Conservation (phyloP, 2,888 invertebrate genomes). For the Aphrophora alni region DNA sequence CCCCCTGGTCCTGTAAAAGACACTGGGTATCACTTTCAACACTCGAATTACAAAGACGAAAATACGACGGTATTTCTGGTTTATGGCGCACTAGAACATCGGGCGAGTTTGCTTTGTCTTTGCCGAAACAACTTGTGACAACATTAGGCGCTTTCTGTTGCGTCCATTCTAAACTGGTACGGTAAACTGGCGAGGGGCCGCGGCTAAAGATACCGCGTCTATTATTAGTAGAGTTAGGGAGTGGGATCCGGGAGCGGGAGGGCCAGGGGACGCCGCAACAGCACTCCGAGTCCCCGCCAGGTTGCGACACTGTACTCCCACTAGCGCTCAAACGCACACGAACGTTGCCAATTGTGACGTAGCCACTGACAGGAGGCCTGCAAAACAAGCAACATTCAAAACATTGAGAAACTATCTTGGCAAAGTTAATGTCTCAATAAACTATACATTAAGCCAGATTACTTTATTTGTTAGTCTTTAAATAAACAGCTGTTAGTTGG, state of each 20-base stretch:
- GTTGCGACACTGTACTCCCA: constrained; percentile 9
- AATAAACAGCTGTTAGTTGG: neutral
- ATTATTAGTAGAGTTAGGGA: constrained; percentile 49
- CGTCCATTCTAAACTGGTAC: constrained; percentile 47
- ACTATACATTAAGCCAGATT: neutral
- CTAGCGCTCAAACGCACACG: constrained; percentile 25
- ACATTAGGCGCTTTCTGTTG: constrained; percentile 25
- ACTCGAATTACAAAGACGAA: constrained; percentile 7
- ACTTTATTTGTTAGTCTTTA: neutral
- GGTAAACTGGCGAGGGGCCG: constrained; percentile 59
- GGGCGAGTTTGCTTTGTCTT: constrained; percentile 13
- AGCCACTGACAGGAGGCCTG: neutral
- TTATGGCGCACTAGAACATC: neutral
- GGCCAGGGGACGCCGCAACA: constrained; percentile 50
- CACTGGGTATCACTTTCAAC: constrained; percentile 28
- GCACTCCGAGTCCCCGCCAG: constrained; percentile 40
- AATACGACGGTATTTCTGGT: constrained; percentile 17
- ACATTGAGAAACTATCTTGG: neutral
- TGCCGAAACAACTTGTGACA: constrained; percentile 32
- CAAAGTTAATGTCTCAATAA: neutral
- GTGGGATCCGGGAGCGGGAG: constrained; percentile 45
- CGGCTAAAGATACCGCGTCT: constrained; percentile 53
- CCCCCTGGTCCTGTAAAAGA: constrained; percentile 21
- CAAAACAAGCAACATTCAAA: neutral
- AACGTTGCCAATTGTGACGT: constrained; percentile 28